A percentile compares a stretch with the other conserved stretches of the same genome.
Evolutionary conservation across 2,888 invertebrate species (phyloP).

Genomic region (Pterobdella sp.): DNA sequence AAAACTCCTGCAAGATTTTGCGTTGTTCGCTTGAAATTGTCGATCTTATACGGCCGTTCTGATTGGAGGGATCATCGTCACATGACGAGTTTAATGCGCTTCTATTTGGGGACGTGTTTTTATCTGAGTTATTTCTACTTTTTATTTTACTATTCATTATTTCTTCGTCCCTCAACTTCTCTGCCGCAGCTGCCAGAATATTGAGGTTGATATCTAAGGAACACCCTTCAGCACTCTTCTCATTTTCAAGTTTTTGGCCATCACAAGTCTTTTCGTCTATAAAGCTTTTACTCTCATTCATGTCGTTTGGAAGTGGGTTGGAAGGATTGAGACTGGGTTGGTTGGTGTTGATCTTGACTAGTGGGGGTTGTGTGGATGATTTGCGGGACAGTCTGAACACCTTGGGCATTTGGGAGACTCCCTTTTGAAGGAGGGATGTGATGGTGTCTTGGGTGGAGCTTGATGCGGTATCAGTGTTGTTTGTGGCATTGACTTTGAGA

Average conservation of each 20-base stretch:
- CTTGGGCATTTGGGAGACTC: background rate
- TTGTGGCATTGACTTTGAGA: background rate
- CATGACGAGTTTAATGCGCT: background rate
- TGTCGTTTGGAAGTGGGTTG: background rate
- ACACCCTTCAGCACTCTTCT: background rate
- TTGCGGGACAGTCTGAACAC: background rate
- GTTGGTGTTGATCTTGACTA: background rate
- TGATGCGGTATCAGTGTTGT: background rate
- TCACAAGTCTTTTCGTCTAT: too few relatives aligned
- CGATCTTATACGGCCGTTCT: slow-evolving; percentile 72
- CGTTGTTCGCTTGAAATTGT: slow-evolving; percentile 89
- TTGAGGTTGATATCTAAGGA: slow-evolving; percentile 22
- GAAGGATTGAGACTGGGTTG: background rate
- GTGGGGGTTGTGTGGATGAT: background rate
- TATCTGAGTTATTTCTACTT: background rate
- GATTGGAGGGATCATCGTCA: slow-evolving; percentile 13
- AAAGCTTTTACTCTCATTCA: background rate
- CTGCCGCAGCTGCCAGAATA: slow-evolving; percentile 29
- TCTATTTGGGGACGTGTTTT: background rate
- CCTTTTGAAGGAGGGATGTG: background rate
- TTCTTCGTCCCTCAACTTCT: slow-evolving; percentile 21
- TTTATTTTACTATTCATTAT: slow-evolving; percentile 15
- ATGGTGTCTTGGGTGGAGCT: background rate
- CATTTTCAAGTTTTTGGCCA: too few relatives aligned
- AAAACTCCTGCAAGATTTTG: slow-evolving; percentile 76